Percentiles rank a stretch among this genome's conserved stretches.
Conservation (phyloP, 2,113 vertebrate genomes). For the Willisornis vidua region DNA sequence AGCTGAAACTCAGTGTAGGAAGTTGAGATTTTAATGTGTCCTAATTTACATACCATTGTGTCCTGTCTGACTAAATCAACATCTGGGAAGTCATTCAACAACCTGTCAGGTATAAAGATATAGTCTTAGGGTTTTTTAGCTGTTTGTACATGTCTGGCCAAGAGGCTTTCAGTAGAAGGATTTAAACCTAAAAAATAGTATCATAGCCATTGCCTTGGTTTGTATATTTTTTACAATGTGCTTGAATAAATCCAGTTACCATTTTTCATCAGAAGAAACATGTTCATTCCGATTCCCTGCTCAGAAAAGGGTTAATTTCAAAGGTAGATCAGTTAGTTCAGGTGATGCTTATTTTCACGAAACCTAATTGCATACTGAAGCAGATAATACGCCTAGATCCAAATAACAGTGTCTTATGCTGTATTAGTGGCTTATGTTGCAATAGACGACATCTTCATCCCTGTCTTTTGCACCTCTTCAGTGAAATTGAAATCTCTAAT, state of each 20-base stretch:
- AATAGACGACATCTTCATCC: neutral
- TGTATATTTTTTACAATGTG: neutral
- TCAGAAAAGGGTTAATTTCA: neutral
- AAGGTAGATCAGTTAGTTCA: neutral
- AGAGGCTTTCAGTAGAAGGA: neutral
- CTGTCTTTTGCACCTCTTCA: neutral
- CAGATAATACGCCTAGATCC: neutral
- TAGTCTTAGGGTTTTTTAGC: neutral
- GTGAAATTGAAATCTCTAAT: neutral
- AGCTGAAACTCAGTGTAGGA: neutral
- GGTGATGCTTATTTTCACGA: neutral
- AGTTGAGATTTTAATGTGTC: neutral
- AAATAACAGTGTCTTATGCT: neutral
- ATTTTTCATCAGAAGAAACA: neutral
- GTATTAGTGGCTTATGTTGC: neutral
- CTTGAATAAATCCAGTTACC: neutral
- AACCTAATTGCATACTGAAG: neutral
- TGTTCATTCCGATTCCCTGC: neutral
- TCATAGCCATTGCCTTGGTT: neutral
- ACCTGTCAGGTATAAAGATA: neutral
- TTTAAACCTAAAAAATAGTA: neutral
- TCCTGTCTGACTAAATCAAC: neutral
- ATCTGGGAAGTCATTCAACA: neutral
- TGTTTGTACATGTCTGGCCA: neutral
- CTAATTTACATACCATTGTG: neutral